These are phyloP conservation scores for Erethizon dorsatum DNA, from an alignment of 2,797 vertebrate genomes.

Conservation along the genomic window DNA sequence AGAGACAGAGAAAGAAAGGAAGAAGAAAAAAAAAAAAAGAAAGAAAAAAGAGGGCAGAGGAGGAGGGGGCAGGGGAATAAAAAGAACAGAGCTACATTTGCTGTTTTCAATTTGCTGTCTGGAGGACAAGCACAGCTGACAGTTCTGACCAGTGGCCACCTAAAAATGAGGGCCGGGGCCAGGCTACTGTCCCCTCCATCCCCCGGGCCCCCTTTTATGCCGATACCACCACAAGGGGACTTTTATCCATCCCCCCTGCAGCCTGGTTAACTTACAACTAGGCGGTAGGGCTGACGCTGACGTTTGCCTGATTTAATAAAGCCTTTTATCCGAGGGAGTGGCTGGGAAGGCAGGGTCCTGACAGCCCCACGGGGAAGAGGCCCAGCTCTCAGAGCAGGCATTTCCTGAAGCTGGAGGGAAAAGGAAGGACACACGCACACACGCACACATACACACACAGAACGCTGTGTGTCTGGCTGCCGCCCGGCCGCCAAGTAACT, in stretches of 20 bases:
- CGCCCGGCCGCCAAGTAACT: neutral
- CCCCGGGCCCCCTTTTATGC: conserved; percentile 10
- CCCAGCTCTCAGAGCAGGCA: neutral
- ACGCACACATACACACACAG: neutral
- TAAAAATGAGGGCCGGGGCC: conserved; percentile 75
- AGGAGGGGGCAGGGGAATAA: neutral
- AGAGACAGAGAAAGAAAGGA: neutral
- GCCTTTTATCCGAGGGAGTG: conserved; percentile 68
- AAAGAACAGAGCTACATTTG: conserved; percentile 87
- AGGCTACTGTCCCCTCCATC: neutral
- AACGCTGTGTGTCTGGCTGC: no score
- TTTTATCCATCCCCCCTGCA: conserved; percentile 62
- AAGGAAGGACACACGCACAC: neutral
- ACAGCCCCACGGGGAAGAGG: neutral
- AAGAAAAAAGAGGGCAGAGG: neutral
- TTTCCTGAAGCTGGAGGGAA: neutral
- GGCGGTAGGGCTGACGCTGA: neutral
- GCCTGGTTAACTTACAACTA: neutral
- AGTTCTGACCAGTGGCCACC: conserved; percentile 84
- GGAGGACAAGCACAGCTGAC: conserved; percentile 84
- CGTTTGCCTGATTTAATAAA: conserved; percentile 80
- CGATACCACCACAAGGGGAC: conserved; percentile 41
- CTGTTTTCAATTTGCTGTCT: conserved; percentile 86
- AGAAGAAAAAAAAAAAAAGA: neutral
- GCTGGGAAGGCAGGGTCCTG: conserved; percentile 57